These are phyloP conservation scores for Lymantria dispar DNA, from an alignment of 2,888 invertebrate species.

Conservation along the genomic window DNA sequence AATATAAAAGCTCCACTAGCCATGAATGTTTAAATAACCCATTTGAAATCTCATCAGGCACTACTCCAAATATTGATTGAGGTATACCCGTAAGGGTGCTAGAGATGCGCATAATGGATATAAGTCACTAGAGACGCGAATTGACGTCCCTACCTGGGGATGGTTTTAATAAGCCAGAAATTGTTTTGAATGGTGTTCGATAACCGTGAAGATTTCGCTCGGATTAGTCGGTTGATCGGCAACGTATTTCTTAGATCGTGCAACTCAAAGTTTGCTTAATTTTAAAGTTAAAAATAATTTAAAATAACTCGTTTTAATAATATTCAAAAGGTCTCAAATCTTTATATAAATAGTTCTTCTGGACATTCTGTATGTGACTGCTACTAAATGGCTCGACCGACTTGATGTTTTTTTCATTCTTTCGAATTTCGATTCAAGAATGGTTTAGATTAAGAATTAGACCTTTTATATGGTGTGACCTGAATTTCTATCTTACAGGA, in stretches of 20 bases:
- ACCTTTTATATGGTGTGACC: too few relatives aligned
- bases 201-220: constrained; percentile 73
- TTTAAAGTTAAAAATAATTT: background rate
- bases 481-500: too few relatives aligned
- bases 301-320: too few relatives aligned
- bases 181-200: constrained; percentile 75
- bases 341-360: too few relatives aligned
- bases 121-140: constrained; percentile 31
- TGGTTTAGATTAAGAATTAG: too few relatives aligned
- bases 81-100: constrained; percentile 49
- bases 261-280: constrained; percentile 49
- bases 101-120: constrained; percentile 37
- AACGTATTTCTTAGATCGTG: constrained; percentile 46
- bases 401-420: too few relatives aligned
- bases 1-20: background rate
- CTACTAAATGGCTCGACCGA: too few relatives aligned
- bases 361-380: too few relatives aligned
- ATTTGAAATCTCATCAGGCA: constrained; percentile 30
- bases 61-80: constrained; percentile 56
- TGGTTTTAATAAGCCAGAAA: constrained; percentile 75
- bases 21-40: constrained; percentile 31
- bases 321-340: too few relatives aligned
- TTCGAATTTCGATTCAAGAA: too few relatives aligned
- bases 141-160: constrained; percentile 55
- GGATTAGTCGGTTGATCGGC: constrained; percentile 64